phyloP scores from a whole-genome alignment of 1,140 invertebrate species.

The Dufourea novaeangliae region DNA sequence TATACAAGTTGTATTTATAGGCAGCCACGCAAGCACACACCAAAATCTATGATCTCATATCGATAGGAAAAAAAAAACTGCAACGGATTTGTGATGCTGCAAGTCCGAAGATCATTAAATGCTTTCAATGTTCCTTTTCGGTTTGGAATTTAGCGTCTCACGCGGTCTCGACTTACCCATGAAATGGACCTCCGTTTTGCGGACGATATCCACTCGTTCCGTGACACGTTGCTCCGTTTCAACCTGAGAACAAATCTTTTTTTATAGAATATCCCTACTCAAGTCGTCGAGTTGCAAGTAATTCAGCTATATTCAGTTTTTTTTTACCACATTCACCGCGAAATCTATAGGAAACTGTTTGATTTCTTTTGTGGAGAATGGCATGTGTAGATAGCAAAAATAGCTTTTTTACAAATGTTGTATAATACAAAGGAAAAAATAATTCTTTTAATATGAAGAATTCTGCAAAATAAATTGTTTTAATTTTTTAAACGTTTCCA shows the following conservation, averaged over 20 bases:
- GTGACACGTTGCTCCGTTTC: constrained; percentile 72
- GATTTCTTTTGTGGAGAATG: too few relatives aligned
- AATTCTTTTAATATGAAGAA: too few relatives aligned
- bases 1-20: constrained; percentile 46
- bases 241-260: constrained; percentile 54
- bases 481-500: too few relatives aligned
- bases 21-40: constrained; percentile 71
- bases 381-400: too few relatives aligned
- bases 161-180: constrained; percentile 75
- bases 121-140: constrained; percentile 1
- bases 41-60: constrained; percentile 21
- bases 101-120: background rate
- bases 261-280: background rate
- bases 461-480: too few relatives aligned
- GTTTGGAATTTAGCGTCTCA: constrained; percentile 48
- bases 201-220: constrained; percentile 72
- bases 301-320: too few relatives aligned
- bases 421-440: too few relatives aligned
- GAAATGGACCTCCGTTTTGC: constrained; percentile 75
- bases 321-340: too few relatives aligned
- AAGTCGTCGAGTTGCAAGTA: background rate
- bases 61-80: background rate
- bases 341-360: too few relatives aligned
- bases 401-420: too few relatives aligned
- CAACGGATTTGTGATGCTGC: constrained; percentile 16